A percentile compares a stretch with the other conserved stretches of the same genome.
These are phyloP conservation scores for Trichogramma pretiosum DNA, from an alignment of 1,140 invertebrate species.

Conservation along the genomic window DNA sequence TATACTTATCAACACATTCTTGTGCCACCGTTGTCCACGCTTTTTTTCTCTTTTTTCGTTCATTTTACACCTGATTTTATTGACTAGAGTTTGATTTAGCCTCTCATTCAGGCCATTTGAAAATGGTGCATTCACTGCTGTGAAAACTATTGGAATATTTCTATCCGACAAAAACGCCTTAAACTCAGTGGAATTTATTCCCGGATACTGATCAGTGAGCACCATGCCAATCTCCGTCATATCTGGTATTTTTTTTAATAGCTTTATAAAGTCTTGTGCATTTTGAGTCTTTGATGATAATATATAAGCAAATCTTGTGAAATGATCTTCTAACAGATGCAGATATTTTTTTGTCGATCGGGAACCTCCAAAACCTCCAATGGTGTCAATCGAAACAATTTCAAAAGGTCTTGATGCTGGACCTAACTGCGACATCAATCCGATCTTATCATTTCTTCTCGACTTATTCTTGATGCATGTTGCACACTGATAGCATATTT, in stretches of 20 bases:
- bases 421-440: conserved; percentile 14
- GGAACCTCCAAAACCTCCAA: conserved; percentile 29
- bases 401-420: conserved; percentile 22
- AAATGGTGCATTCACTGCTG: conserved; percentile 12
- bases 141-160: conserved; percentile 15
- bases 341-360: conserved; percentile 25
- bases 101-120: no score
- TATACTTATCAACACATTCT: conserved; percentile 14
- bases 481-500: conserved; percentile 9
- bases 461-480: no score
- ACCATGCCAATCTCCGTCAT: conserved; percentile 23
- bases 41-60: conserved; percentile 10
- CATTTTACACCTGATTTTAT: conserved; percentile 15
- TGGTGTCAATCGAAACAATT: conserved; percentile 35
- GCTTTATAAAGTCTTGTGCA: conserved; percentile 33
- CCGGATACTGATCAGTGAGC: conserved; percentile 18
- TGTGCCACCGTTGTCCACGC: conserved; percentile 13
- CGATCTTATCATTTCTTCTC: conserved; percentile 11
- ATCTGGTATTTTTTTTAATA: conserved; percentile 25
- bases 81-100: conserved; percentile 19
- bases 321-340: conserved; percentile 7
- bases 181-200: conserved; percentile 20
- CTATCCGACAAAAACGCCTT: conserved; percentile 15
- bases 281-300: conserved; percentile 31
- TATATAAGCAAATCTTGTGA: conserved; percentile 13